Evolutionary conservation across 2,888 invertebrate species (phyloP), one percentile per base, ranked within the genome.

Genomic region (Cryptosula pallasiana): DNA sequence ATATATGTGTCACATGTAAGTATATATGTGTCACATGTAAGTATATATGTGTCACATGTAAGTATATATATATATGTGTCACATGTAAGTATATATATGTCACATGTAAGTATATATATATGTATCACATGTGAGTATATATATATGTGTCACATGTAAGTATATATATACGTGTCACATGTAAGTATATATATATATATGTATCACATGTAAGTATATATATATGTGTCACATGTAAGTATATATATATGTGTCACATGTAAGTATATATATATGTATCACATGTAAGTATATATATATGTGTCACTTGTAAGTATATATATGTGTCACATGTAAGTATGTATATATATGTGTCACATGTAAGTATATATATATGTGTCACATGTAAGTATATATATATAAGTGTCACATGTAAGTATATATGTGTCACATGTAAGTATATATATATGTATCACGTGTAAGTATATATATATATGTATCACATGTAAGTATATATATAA

Each of bases 361-460:
- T n/a, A n/a, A n/a, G n/a, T 45, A 5, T 45, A 45, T 45, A 45
- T n/a, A 5, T 58, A 58, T 92, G 45, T 45, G 20, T 20, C 20
- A 5, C 45, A 45, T 45, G 45, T 20, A 45, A 13, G 20, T 45
- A 45, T 45, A 45, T 45, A 20, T 45, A 45, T 45, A 45, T 70
- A 70, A 5, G 45, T 70, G n/a, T 16, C 70, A 23, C 36, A 5
- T 25, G 70, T 70, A 13, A 70, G 70, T 54, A 25, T 25, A n/a
- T n/a, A n/a, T n/a, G n/a, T n/a, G n/a, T n/a, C n/a, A n/a, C n/a
- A n/a, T 45, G 9, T 45, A 45, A 13, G 45, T 20, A 45, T 45
- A 45, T 45, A 45, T 45, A 5, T 45, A 45, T 45, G 45, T 45
- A 45, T 45, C 45, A 13, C 9, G 45, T 45, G 5, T 20, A 45